A percentile compares a stretch with the other conserved stretches of the same genome.
phyloP scores from a whole-genome alignment of 2,888 invertebrate genomes.

The Galeruca laticollis region DNA sequence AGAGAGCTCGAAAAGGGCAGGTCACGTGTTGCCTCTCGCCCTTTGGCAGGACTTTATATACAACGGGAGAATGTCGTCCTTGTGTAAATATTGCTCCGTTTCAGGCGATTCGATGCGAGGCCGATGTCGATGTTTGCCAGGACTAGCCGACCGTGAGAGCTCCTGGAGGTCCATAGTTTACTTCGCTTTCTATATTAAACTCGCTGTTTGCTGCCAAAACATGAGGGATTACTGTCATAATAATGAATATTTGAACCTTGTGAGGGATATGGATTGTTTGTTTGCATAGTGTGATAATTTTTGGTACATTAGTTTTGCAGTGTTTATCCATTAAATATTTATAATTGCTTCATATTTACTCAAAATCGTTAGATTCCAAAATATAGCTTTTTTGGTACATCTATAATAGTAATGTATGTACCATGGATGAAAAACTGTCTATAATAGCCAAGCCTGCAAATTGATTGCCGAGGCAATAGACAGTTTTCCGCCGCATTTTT shows the following conservation, averaged over 20 bases:
- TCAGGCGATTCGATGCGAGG: constrained; percentile 26
- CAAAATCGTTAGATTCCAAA: too few species aligned
- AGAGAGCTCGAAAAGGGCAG: constrained; percentile 34
- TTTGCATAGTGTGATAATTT: constrained; percentile 17
- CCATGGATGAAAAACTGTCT: too few species aligned
- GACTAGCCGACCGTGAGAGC: constrained; percentile 51
- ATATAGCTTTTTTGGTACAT: too few species aligned
- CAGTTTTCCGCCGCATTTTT: too few species aligned
- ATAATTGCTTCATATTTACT: too few species aligned
- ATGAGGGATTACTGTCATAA: constrained; percentile 48
- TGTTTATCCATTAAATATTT: neutral
- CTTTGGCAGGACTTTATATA: constrained; percentile 38
- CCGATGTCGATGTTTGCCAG: constrained; percentile 44
- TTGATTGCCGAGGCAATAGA: too few species aligned
- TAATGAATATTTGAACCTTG: constrained; percentile 43
- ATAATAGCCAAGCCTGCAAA: too few species aligned
- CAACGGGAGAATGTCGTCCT: constrained; percentile 52
- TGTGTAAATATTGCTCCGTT: constrained; percentile 55
- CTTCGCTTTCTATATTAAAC: constrained; percentile 44
- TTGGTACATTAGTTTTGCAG: neutral
- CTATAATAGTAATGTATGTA: too few species aligned
- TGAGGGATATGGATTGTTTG: constrained; percentile 27
- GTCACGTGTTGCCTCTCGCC: constrained; percentile 48
- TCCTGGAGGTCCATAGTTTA: constrained; percentile 22
- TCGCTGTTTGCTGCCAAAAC: constrained; percentile 51